These are phyloP conservation scores for Catharus minimus DNA, from an alignment of 2,113 vertebrate genomes.

Conservation along the genomic window DNA sequence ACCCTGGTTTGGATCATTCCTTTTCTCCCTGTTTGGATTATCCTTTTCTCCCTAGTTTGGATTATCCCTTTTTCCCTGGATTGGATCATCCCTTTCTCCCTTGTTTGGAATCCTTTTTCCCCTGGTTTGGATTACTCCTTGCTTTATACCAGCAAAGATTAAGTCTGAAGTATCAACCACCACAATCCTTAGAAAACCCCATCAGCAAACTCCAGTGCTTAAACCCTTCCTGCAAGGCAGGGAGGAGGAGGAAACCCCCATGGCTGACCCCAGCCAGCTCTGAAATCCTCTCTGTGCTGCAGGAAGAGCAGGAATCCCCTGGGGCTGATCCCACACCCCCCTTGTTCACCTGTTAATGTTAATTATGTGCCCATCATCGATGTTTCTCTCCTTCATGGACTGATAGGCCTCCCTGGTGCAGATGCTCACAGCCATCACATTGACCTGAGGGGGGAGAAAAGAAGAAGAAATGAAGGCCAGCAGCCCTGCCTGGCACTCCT, in stretches of 20 bases:
- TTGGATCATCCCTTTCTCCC: neutral
- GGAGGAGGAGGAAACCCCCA: neutral
- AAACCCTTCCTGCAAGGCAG: fast-evolving
- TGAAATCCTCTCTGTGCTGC: neutral
- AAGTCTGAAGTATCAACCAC: neutral
- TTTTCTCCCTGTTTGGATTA: neutral
- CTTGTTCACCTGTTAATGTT: constrained; percentile 90
- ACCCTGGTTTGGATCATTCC: neutral
- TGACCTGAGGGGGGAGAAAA: constrained; percentile 78
- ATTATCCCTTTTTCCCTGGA: no score
- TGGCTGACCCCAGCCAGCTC: neutral
- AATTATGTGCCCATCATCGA: constrained; percentile 95
- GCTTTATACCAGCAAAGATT: neutral
- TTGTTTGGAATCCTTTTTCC: neutral
- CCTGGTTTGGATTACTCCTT: neutral
- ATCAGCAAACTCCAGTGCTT: neutral
- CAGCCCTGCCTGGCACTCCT: neutral
- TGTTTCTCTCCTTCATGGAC: constrained; percentile 92
- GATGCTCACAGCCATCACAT: constrained; percentile 92
- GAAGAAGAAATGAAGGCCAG: neutral
- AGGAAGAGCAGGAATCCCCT: neutral
- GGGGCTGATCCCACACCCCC: neutral
- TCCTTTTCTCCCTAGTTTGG: neutral
- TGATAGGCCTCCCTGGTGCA: constrained; percentile 93
- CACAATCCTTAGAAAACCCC: neutral